Evolutionary conservation across 2,888 invertebrate species (phyloP).

Genomic region (Macaria liturata): DNA sequence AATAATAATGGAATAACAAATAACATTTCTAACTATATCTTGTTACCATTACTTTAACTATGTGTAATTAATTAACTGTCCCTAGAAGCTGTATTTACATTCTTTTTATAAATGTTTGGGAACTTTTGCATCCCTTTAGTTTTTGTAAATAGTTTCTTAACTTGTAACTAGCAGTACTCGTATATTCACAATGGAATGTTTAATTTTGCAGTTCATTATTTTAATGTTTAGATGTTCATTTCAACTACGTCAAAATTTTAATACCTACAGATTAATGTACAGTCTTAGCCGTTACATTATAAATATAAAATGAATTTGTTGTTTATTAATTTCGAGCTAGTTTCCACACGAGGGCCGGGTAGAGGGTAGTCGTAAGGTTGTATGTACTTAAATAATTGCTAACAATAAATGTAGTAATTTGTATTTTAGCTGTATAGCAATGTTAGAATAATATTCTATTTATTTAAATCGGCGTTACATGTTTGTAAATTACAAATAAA

Average conservation of each 20-base stretch:
- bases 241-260: background rate
- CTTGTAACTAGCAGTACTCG: no score
- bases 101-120: no score
- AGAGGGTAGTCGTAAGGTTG: background rate
- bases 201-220: no score
- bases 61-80: constrained; percentile 4
- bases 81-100: constrained; percentile 4
- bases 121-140: no score
- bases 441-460: constrained; percentile 15
- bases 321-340: no score
- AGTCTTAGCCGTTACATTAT: background rate
- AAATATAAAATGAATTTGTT: background rate
- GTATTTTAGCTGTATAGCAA: background rate
- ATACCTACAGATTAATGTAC: background rate
- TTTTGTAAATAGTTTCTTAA: no score
- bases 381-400: background rate
- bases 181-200: no score
- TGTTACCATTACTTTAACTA: constrained; percentile 29
- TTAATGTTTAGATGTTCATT: no score
- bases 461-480: constrained; percentile 28
- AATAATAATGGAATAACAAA: background rate
- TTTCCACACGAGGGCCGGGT: no score
- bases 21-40: constrained; percentile 12
- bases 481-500: constrained; percentile 33
- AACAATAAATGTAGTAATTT: background rate